A percentile compares a stretch with the other conserved stretches of the same genome.
phyloP scores from a whole-genome alignment of 2,797 vertebrate genomes.

The Paguma larvata region DNA sequence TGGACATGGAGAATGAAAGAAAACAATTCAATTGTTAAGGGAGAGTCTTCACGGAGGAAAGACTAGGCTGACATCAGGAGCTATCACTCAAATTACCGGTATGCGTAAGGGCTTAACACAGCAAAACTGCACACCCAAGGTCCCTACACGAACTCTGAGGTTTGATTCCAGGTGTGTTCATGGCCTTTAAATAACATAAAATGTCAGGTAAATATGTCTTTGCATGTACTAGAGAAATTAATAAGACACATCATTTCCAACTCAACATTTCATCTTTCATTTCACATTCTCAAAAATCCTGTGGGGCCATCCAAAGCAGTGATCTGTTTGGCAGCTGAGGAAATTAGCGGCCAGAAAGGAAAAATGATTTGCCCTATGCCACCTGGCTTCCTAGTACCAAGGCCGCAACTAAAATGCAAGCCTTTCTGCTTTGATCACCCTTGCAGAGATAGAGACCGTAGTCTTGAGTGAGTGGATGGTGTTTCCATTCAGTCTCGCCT shows the following conservation, averaged over 20 bases:
- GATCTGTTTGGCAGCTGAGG: neutral
- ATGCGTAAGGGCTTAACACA: neutral
- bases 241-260: neutral
- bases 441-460: neutral
- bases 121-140: neutral
- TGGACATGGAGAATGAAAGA: constrained; percentile 18
- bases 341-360: neutral
- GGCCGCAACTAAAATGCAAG: neutral
- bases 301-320: neutral
- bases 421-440: neutral
- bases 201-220: neutral
- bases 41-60: neutral
- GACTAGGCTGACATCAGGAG: neutral
- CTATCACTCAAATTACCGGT: neutral
- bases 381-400: neutral
- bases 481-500: neutral
- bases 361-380: neutral
- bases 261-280: neutral
- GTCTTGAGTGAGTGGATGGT: neutral
- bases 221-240: constrained; percentile 12
- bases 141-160: neutral
- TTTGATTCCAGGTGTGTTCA: neutral
- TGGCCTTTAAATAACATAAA: constrained; percentile 32
- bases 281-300: neutral
- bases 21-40: neutral